Evolutionary conservation across 1,140 invertebrate genomes (phyloP).

Genomic region (Papilio xuthus): DNA sequence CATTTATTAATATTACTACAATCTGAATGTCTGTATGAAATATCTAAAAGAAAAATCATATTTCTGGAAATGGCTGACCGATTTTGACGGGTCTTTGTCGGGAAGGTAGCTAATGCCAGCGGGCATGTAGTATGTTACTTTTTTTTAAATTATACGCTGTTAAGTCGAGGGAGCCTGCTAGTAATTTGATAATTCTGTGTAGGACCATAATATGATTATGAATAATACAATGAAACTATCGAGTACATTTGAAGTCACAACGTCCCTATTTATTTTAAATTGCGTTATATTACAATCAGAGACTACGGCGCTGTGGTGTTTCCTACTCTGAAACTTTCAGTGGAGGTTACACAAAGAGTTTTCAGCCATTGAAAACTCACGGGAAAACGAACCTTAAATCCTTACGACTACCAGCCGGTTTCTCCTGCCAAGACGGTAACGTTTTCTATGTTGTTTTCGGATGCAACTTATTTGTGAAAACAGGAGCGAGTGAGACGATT

Average conservation of each 20-base stretch:
- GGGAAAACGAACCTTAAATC: slow-evolving; percentile 50
- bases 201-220: no score
- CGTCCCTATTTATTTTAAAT: slow-evolving; percentile 78
- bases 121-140: no score
- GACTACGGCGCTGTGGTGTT: slow-evolving; percentile 70
- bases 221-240: slow-evolving; percentile 36
- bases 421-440: slow-evolving; percentile 46
- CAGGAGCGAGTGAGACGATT: slow-evolving; percentile 61
- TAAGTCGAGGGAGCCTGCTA: no score
- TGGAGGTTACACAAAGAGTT: slow-evolving; percentile 68
- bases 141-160: no score
- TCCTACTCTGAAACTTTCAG: slow-evolving; percentile 75
- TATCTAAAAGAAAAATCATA: no score
- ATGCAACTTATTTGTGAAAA: slow-evolving; percentile 81
- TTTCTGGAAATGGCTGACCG: no score
- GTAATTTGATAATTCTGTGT: no score
- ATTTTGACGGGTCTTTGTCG: no score
- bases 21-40: no score
- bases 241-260: slow-evolving; percentile 21
- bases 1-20: no score
- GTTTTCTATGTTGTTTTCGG: slow-evolving; percentile 80
- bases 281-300: slow-evolving; percentile 79
- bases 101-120: no score
- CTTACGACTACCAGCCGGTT: slow-evolving; percentile 42
- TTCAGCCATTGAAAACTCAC: slow-evolving; percentile 43